phyloP scores from a whole-genome alignment of 1,140 invertebrate species.

The Metaphire vulgaris region DNA sequence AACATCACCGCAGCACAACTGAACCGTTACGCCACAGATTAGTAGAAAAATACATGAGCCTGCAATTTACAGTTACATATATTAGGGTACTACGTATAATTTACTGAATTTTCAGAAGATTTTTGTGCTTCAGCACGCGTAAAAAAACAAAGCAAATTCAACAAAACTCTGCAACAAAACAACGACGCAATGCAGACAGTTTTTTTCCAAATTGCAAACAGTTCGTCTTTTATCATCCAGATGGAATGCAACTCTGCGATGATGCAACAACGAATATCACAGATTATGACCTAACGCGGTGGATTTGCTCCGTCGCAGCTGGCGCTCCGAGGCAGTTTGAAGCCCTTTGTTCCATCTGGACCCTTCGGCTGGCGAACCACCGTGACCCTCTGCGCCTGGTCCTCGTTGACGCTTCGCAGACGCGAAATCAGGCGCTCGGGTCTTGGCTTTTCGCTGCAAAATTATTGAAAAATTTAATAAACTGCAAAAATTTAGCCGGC shows the following conservation, averaged over 20 bases:
- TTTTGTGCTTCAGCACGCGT: neutral
- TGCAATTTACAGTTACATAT: neutral
- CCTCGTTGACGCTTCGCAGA: slow-evolving; percentile 70
- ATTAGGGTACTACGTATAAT: neutral
- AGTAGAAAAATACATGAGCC: too few relatives aligned
- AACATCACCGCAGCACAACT: too few relatives aligned
- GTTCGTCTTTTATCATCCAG: neutral
- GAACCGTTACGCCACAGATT: too few relatives aligned
- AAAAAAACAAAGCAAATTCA: neutral
- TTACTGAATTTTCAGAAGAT: neutral
- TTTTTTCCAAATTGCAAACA: neutral
- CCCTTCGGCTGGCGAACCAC: slow-evolving; percentile 79
- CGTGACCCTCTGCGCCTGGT: slow-evolving; percentile 71
- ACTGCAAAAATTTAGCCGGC: too few relatives aligned
- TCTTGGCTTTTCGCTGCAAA: slow-evolving; percentile 56
- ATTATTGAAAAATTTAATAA: too few relatives aligned
- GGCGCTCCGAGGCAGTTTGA: slow-evolving; percentile 19
- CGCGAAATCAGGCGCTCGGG: slow-evolving; percentile 83
- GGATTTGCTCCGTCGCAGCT: neutral
- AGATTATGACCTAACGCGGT: neutral
- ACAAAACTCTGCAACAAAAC: neutral
- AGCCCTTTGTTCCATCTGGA: slow-evolving; percentile 75
- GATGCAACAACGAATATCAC: neutral
- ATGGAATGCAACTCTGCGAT: neutral
- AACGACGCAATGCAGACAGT: neutral